These are phyloP conservation scores for Thaumatotibia leucotreta DNA, from an alignment of 1,140 invertebrate genomes.

Conservation along the genomic window DNA sequence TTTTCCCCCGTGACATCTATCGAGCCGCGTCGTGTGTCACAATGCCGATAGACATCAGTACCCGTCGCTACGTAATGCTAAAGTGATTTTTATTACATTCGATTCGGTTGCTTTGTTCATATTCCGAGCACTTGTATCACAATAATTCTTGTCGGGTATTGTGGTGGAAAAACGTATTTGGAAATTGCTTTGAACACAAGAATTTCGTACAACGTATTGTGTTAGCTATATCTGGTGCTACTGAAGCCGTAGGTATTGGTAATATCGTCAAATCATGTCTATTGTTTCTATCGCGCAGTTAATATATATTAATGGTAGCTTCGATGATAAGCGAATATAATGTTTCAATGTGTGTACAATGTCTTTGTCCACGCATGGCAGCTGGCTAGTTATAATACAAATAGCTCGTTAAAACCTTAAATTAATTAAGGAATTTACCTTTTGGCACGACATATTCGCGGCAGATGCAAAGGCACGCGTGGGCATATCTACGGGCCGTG, in stretches of 20 bases:
- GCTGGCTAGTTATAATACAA: neutral
- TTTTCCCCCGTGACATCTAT: slow-evolving; percentile 63
- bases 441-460: neutral
- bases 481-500: slow-evolving; percentile 24
- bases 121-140: slow-evolving; percentile 41
- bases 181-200: slow-evolving; percentile 18
- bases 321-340: neutral
- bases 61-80: slow-evolving; percentile 59
- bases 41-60: slow-evolving; percentile 67
- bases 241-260: neutral
- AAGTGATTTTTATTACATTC: slow-evolving; percentile 74
- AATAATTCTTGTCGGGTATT: slow-evolving; percentile 32
- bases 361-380: neutral
- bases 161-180: slow-evolving; percentile 33
- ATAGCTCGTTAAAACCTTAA: neutral
- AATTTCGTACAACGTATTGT: slow-evolving; percentile 16
- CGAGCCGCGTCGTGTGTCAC: slow-evolving; percentile 65
- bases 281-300: neutral
- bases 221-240: neutral
- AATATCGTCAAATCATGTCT: neutral
- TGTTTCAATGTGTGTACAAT: neutral
- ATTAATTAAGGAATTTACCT: neutral
- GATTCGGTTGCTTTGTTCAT: slow-evolving; percentile 69
- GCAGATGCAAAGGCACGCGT: slow-evolving; percentile 43
- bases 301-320: neutral